A percentile compares a stretch with the other conserved stretches of the same genome.
Evolutionary conservation across 2,797 vertebrate genomes (phyloP).

Genomic region (Eulemur coronatus): DNA sequence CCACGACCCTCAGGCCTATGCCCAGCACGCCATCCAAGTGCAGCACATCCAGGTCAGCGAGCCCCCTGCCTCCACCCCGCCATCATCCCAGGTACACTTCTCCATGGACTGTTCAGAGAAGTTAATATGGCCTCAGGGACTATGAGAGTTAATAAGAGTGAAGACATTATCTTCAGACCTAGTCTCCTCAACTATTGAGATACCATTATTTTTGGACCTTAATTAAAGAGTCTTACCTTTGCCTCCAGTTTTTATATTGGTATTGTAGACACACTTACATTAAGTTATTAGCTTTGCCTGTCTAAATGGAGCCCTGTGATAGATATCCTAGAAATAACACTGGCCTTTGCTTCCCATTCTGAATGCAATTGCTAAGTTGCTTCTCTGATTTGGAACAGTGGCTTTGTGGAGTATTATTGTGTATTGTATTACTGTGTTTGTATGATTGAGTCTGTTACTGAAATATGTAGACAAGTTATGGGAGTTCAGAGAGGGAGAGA

Average conservation of each 20-base stretch:
- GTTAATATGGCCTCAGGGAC: background rate
- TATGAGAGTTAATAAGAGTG: background rate
- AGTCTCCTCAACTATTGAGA: background rate
- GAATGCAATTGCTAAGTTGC: background rate
- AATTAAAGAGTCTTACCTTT: background rate
- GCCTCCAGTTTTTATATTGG: background rate
- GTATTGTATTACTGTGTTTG: background rate
- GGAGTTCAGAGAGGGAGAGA: background rate
- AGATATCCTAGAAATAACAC: background rate
- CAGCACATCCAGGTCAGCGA: conserved; percentile 98
- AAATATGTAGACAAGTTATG: background rate
- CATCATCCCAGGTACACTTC: conserved; percentile 88
- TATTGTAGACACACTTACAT: background rate
- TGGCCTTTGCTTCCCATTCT: background rate
- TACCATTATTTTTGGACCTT: background rate
- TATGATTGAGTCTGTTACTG: background rate
- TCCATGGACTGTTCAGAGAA: background rate
- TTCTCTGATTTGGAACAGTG: background rate
- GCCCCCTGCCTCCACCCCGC: conserved; percentile 84
- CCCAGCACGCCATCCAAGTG: conserved; percentile 98
- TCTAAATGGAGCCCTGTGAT: background rate
- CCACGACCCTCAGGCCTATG: conserved; percentile 95
- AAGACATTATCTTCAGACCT: background rate
- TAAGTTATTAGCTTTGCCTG: background rate
- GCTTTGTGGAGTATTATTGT: background rate